Evolutionary conservation across 2,113 vertebrate species (phyloP), one percentile per base, ranked within the genome.

Genomic region (Megaptera novaeangliae): DNA sequence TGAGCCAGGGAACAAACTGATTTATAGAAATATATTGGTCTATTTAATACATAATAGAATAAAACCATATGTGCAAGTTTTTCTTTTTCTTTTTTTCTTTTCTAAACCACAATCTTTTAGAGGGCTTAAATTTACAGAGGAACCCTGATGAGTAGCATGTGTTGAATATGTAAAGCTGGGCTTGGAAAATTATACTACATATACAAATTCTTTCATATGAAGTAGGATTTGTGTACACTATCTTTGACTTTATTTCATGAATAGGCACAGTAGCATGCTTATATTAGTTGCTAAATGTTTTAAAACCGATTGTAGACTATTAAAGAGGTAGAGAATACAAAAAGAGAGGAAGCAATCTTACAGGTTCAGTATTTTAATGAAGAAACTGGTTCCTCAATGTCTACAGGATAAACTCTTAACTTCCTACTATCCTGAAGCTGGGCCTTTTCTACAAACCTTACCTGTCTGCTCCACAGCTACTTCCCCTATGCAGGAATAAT

Each of bases 151-250:
- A 98, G 80, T 31, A 93, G 49, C 66, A 94, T 92, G 74, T 93
- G 75, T 44, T 98, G 88, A 55, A 88, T 94, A 97, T 97, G 85
- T 75, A 17, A 95, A 96, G 31, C 27, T 71, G 31, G 39, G 34
- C 39, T 98, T 91, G 71, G 39, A 95, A 81, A 97, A 95, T 96
- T 93, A 88, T 27, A 66, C 10, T 83, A 57, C n/a, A 12, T 27
- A 59, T 69, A 96, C 46, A 87, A 25, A 93, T 39, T 74, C 44
- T 71, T 88, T 57, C 39, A 77, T 72, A 59, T 59, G 55, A 87
- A 80, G 34, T 36, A 72, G 41, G 44, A 75, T 66, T 15, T 95
- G 46, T 90, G 17, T 87, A 46, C 91, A 64, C 20, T 80, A 66
- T 31, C 36, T 87, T 88, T 86, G 52, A 52, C 78, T 91, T 34